Evolutionary conservation across 2,797 vertebrate species (phyloP).

Genomic region (Anabacerthia variegaticeps): DNA sequence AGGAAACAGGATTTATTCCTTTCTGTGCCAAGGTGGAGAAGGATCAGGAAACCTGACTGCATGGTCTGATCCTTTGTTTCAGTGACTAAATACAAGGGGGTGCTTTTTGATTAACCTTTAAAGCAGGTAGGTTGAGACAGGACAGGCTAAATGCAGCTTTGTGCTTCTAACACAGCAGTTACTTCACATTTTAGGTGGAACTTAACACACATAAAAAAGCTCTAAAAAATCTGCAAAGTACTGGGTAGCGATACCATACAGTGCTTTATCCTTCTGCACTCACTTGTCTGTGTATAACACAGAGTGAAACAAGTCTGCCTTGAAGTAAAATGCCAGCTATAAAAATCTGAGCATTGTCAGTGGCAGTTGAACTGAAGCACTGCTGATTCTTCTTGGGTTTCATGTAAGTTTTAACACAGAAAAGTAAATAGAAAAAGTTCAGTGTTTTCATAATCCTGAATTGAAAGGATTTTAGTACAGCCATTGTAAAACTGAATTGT

Average conservation of each 20-base stretch:
- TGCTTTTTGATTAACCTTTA: background rate
- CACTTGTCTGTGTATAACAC: background rate
- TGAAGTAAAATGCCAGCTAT: background rate
- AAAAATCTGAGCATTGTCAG: background rate
- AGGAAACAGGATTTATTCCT: background rate
- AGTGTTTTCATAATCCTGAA: background rate
- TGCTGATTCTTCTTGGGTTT: background rate
- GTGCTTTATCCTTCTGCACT: background rate
- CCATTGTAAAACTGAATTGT: background rate
- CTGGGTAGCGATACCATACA: fast-evolving
- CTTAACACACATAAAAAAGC: background rate
- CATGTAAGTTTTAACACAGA: background rate
- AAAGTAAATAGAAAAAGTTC: background rate
- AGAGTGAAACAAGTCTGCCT: background rate
- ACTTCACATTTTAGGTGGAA: background rate
- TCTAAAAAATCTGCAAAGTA: background rate
- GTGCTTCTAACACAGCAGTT: background rate
- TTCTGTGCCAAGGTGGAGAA: background rate
- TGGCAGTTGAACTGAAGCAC: background rate
- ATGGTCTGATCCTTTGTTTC: background rate
- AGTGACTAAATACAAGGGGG: background rate
- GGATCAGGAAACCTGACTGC: background rate
- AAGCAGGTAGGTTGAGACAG: background rate
- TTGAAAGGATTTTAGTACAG: background rate
- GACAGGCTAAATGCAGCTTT: background rate